Base-by-base conservation (phyloP, 2,113 vertebrate species). In the Misgurnus anguillicaudatus region DNA sequence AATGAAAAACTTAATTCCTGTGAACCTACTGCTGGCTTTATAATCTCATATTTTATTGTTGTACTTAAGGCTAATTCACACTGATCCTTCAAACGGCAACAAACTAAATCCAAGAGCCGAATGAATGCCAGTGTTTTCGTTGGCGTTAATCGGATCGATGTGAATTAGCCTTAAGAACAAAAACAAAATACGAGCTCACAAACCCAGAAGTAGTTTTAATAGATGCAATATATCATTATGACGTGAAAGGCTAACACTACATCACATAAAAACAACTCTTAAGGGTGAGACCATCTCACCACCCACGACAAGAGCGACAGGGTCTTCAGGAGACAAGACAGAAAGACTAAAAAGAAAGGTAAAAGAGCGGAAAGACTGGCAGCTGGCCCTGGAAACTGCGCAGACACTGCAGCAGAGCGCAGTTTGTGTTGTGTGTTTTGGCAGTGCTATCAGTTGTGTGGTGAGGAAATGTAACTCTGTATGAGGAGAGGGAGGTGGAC, bases 401-500 rank as follows among this genome's bases (percentile, higher is more conserved):
- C 51, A 16, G 51, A 51, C 10, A 31, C 31, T 72, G 48, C 53
- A 41, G 38, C 10, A 11, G 62, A 57, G 47, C 14, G 53, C 41
- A 71, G 24, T 63, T 13, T 36, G 61, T 31, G 53, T 39, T 62
- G 58, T 62, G 58, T 75, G 58, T 80, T 61, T 16, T 75, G 79
- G 31, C 62, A 66, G 21, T 21, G 21, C 38, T 75, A 71, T 8
- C 62, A 74, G 21, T 41, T 45, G 51, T 69, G 64, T 69, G 53
- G 87, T 73, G 82, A 84, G 78, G 75, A 83, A 80, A 75, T 87
- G 84, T 87, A 86, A 73, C 84, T 86, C 86, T 38, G 58, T 82
- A 84, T 87, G 82, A 89, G 87, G 85, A 85, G 57, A 47, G 73
- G 70, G 70, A 86, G 83, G 84, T 77, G 70, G 84, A 82, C 80